Conservation (phyloP, 2,113 vertebrate genomes). For the Ceyx cyanopectus region DNA sequence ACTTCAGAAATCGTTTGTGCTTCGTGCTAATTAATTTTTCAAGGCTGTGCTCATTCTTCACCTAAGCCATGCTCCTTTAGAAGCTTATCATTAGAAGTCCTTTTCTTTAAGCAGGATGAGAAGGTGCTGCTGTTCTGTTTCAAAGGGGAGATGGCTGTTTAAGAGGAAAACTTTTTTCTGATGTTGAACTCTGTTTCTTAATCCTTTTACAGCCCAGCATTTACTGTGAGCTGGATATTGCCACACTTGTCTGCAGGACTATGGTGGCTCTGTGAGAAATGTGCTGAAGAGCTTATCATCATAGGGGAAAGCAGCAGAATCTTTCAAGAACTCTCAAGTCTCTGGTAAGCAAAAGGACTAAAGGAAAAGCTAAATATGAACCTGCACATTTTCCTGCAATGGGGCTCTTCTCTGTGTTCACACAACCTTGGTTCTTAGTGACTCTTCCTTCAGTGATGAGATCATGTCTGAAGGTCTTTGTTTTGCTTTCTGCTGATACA, state of each 20-base stretch:
- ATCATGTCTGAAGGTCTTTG: slow-evolving; percentile 9
- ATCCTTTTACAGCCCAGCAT: neutral
- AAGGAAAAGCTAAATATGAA: neutral
- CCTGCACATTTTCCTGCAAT: neutral
- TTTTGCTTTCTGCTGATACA: slow-evolving; percentile 32
- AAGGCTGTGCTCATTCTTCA: neutral
- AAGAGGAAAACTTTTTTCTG: neutral
- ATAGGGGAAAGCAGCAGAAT: neutral
- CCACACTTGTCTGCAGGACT: neutral
- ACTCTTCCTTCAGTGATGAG: neutral
- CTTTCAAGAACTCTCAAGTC: neutral
- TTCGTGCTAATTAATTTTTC: neutral
- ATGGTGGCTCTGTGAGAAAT: neutral
- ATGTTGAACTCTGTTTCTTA: neutral
- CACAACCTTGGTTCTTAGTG: neutral
- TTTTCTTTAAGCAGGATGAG: neutral
- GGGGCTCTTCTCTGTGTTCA: neutral
- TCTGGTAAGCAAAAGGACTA: neutral
- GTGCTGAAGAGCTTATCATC: neutral
- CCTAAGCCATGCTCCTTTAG: neutral
- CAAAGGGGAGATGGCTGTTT: neutral
- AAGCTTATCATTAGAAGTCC: neutral
- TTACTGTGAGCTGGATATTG: neutral
- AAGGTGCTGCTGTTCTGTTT: neutral
- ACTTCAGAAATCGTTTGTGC: neutral